A percentile compares a stretch with the other conserved stretches of the same genome.
These are phyloP conservation scores for Heliconius hortense DNA, from an alignment of 2,888 invertebrate species.

Conservation along the genomic window DNA sequence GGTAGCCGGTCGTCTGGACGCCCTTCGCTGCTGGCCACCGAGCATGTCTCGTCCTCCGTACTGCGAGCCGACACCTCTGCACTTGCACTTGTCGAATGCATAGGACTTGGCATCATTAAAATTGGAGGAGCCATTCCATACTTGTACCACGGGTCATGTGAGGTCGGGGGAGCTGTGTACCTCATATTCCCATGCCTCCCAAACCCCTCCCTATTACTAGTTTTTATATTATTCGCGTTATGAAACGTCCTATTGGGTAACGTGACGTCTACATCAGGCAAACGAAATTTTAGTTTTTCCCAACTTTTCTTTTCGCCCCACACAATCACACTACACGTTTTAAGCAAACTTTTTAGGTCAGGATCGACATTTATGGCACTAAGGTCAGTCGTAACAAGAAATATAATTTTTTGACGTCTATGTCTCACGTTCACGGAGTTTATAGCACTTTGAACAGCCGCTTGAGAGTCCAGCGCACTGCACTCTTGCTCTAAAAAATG, in stretches of 20 bases:
- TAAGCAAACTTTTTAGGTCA: slow-evolving; percentile 87
- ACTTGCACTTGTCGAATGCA: slow-evolving; percentile 82
- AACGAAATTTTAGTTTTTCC: slow-evolving; percentile 92
- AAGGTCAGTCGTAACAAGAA: slow-evolving; percentile 79
- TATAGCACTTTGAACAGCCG: slow-evolving; percentile 88
- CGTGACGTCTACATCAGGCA: slow-evolving; percentile 88
- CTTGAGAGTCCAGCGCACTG: slow-evolving; percentile 90
- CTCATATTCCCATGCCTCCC: slow-evolving; percentile 77
- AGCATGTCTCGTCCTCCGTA: slow-evolving; percentile 84
- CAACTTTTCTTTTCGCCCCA: slow-evolving; percentile 93
- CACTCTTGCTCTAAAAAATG: slow-evolving; percentile 92
- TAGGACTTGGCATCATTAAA: slow-evolving; percentile 83
- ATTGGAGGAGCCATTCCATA: slow-evolving; percentile 78
- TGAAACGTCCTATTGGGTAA: slow-evolving; percentile 82
- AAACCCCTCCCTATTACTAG: slow-evolving; percentile 74
- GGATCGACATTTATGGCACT: slow-evolving; percentile 86
- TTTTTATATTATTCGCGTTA: slow-evolving; percentile 76
- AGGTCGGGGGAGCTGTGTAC: slow-evolving; percentile 78
- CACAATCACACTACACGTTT: slow-evolving; percentile 88
- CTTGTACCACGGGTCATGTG: slow-evolving; percentile 80
- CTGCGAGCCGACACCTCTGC: slow-evolving; percentile 84
- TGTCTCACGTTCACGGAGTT: slow-evolving; percentile 85
- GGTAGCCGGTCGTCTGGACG: slow-evolving; percentile 78
- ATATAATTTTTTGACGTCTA: slow-evolving; percentile 82
- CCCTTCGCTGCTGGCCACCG: slow-evolving; percentile 81